Evolutionary conservation across 2,113 vertebrate genomes (phyloP).

Genomic region (Chionodraco myersi): DNA sequence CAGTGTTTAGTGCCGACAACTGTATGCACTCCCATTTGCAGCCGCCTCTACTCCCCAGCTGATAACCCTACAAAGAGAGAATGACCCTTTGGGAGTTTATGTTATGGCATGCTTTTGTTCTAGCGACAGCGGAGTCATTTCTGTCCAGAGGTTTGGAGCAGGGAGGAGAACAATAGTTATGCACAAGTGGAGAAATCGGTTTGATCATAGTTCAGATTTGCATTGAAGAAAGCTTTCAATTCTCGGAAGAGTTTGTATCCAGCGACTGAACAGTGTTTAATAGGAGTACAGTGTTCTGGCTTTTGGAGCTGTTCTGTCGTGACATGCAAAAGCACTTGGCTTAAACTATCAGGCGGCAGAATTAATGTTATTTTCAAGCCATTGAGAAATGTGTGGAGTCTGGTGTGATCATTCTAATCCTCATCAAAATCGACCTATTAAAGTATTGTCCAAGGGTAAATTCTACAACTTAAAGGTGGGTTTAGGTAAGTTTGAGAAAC

Average conservation of each 20-base stretch:
- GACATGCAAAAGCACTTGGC: neutral
- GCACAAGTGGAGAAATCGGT: conserved; percentile 24
- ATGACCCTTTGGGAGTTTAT: conserved; percentile 37
- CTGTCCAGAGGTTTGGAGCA: conserved; percentile 14
- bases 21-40: conserved; percentile 33
- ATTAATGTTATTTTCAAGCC: neutral
- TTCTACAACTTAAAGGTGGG: too few species aligned
- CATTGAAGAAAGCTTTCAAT: conserved; percentile 37
- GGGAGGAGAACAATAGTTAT: conserved; percentile 40
- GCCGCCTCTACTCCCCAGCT: conserved; percentile 25
- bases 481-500: too few species aligned
- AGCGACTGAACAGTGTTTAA: conserved; percentile 48
- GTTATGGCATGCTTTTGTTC: conserved; percentile 40
- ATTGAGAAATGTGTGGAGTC: neutral
- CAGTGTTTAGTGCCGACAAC: conserved; percentile 31
- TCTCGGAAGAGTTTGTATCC: conserved; percentile 20
- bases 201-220: conserved; percentile 5
- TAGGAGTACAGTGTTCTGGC: conserved; percentile 52
- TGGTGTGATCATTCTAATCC: conserved; percentile 5
- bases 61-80: conserved; percentile 43
- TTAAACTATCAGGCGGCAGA: neutral
- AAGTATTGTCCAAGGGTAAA: neutral
- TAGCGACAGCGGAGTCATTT: conserved; percentile 27
- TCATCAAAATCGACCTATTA: neutral
- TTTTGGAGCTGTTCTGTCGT: conserved; percentile 24